Conservation (phyloP, 2,888 invertebrate species). For the Pollenia angustigena region DNA sequence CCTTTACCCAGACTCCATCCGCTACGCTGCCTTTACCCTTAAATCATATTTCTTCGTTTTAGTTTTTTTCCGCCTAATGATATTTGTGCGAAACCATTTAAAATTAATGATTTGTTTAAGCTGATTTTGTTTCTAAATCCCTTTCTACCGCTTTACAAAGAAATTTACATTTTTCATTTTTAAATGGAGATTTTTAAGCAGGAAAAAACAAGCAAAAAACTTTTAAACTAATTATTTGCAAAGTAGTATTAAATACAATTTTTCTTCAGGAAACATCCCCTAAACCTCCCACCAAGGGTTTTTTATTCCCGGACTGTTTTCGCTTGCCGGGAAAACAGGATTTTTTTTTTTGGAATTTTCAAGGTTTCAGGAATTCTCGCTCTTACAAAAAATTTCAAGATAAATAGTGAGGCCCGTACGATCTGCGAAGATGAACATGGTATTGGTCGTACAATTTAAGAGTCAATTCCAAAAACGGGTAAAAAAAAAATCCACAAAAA, state of each 20-base stretch:
- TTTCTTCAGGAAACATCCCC: not conserved
- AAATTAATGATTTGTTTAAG: slow-evolving; percentile 65
- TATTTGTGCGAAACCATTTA: slow-evolving; percentile 46
- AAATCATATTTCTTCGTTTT: slow-evolving; percentile 14
- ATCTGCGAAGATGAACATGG: no score
- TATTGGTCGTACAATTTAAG: no score
- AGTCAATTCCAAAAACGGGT: no score
- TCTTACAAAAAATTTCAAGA: no score
- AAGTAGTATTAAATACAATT: slow-evolving; percentile 36
- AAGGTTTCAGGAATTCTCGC: no score
- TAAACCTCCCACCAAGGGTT: not conserved
- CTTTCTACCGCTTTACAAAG: not conserved
- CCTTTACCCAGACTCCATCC: not conserved
- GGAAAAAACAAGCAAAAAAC: not conserved
- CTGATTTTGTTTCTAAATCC: not conserved
- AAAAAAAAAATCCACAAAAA: no score
- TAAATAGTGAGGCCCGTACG: no score
- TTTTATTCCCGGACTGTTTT: no score
- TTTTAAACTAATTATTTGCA: slow-evolving; percentile 51
- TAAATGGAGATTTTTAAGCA: not conserved
- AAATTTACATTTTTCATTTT: slow-evolving; percentile 20
- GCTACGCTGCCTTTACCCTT: not conserved
- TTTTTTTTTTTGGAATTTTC: no score
- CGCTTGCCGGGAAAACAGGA: no score
- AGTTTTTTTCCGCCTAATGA: slow-evolving; percentile 9